Conservation (phyloP, 2,113 vertebrate genomes). For the Oreochromis spilurus region DNA sequence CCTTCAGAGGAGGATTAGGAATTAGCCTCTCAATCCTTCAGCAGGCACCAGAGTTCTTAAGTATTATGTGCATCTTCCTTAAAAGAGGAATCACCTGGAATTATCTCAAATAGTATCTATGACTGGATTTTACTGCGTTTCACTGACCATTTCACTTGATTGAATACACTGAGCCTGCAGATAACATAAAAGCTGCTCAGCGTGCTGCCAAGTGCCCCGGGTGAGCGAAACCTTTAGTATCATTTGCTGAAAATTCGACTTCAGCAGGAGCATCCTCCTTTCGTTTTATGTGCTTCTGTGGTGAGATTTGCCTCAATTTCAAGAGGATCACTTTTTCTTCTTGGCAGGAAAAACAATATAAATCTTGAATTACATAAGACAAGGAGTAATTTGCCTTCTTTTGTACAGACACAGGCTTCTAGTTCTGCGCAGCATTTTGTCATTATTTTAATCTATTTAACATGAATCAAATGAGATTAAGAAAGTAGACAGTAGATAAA, state of each 20-base stretch:
- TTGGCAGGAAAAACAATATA: neutral
- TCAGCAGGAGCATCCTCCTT: neutral
- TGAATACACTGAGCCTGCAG: conserved; percentile 17
- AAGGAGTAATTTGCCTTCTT: neutral
- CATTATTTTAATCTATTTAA: neutral
- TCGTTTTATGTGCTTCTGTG: neutral
- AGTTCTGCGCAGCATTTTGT: neutral
- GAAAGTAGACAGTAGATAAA: neutral
- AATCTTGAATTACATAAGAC: conserved; percentile 12
- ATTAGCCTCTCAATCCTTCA: conserved; percentile 4
- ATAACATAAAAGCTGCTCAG: conserved; percentile 12
- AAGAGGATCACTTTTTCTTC: conserved; percentile 23
- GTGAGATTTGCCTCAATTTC: conserved; percentile 3
- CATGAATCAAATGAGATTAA: neutral
- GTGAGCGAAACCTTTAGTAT: neutral
- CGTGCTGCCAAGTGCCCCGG: conserved; percentile 11
- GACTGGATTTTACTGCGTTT: conserved; percentile 15
- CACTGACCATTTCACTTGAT: conserved; percentile 26
- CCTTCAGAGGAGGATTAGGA: neutral
- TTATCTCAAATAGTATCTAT: conserved; percentile 13
- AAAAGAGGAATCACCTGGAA: conserved; percentile 24
- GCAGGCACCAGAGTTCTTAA: neutral
- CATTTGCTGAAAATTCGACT: neutral
- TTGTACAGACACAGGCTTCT: neutral
- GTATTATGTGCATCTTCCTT: conserved; percentile 2